Conservation (phyloP, 2,113 vertebrate genomes). For the Stigmatopora argus region DNA sequence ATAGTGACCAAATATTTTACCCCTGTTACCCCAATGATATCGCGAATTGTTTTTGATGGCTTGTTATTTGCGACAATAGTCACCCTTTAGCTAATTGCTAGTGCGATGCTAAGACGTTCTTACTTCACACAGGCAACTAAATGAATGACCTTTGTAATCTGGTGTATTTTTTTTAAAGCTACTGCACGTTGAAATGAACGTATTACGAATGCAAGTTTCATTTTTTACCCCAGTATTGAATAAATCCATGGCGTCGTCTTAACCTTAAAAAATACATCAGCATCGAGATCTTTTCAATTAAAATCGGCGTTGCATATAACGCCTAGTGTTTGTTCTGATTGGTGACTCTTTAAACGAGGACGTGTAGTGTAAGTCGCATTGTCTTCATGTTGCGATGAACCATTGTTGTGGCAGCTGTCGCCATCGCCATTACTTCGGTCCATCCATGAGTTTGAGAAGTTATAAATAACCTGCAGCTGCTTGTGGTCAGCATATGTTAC, state of each 20-base stretch:
- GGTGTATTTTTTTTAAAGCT: neutral
- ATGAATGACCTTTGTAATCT: neutral
- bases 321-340: neutral
- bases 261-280: neutral
- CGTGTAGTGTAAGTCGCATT: constrained; percentile 1
- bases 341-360: neutral
- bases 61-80: constrained; percentile 8
- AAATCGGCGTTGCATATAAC: neutral
- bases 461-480: constrained; percentile 70
- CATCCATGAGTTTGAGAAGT: constrained; percentile 12
- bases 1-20: neutral
- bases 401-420: constrained; percentile 47
- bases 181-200: neutral
- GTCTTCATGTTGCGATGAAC: neutral
- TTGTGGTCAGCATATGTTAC: constrained; percentile 41
- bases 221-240: neutral
- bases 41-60: neutral
- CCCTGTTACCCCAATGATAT: no score
- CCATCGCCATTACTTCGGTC: constrained; percentile 23
- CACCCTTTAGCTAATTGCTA: constrained; percentile 24
- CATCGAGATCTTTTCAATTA: neutral
- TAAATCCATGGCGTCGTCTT: no score
- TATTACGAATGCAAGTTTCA: neutral
- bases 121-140: neutral
- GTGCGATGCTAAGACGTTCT: constrained; percentile 10